Evolutionary conservation across 2,888 invertebrate genomes (phyloP).

Genomic region (Latheticus oryzae): DNA sequence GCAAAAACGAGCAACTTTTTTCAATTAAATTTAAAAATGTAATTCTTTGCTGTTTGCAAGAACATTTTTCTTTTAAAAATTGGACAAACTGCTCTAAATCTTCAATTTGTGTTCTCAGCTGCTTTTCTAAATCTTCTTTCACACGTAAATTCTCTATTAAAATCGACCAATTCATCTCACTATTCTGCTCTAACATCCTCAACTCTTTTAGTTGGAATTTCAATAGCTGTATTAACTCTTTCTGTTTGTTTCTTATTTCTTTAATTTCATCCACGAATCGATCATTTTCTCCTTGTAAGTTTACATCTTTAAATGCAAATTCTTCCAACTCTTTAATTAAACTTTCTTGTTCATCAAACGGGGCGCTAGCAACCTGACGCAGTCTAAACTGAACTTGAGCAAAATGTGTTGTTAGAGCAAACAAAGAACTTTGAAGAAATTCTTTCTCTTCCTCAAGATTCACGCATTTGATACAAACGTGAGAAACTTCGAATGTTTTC

Average conservation of each 20-base stretch:
- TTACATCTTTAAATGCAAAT: slow-evolving; percentile 95
- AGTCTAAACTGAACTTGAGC: slow-evolving; percentile 91
- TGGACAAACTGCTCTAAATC: slow-evolving; percentile 95
- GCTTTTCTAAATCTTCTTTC: slow-evolving; percentile 91
- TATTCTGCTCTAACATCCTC: slow-evolving; percentile 66
- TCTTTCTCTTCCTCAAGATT: slow-evolving; percentile 91
- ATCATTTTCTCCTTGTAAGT: slow-evolving; percentile 66
- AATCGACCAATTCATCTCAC: slow-evolving; percentile 63
- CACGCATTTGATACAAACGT: slow-evolving; percentile 5
- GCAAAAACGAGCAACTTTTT: slow-evolving; percentile 83
- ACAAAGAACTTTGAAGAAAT: slow-evolving; percentile 87
- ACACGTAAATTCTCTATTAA: slow-evolving; percentile 92
- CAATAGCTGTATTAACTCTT: slow-evolving; percentile 83
- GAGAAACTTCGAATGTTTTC: slow-evolving; percentile 11
- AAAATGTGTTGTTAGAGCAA: slow-evolving; percentile 95
- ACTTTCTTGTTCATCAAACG: slow-evolving; percentile 83
- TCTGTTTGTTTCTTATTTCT: slow-evolving; percentile 65
- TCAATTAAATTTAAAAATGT: slow-evolving; percentile 66
- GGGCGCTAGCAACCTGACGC: slow-evolving; percentile 86
- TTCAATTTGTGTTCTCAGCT: slow-evolving; percentile 91
- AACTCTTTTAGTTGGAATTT: slow-evolving; percentile 86
- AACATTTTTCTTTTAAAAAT: slow-evolving; percentile 76
- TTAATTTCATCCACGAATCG: slow-evolving; percentile 60
- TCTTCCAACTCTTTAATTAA: slow-evolving; percentile 91
- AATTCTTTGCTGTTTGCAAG: slow-evolving; percentile 56